Base-by-base conservation (phyloP, 2,888 invertebrate species). In the Drymonia ruficornis region DNA sequence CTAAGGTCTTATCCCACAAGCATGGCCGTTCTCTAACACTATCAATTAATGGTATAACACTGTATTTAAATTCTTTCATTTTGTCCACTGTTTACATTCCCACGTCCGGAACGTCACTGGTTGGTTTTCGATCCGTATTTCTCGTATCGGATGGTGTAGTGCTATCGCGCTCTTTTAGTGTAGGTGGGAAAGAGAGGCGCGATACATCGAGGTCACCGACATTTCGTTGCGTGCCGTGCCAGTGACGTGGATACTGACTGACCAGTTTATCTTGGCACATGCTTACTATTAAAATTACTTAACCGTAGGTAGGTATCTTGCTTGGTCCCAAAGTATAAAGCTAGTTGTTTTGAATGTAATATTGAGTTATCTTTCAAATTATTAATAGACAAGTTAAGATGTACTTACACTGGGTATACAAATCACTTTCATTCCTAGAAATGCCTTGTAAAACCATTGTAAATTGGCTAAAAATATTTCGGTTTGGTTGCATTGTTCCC, bases 1-100 rank as follows among this genome's bases (percentile, higher is more conserved):
- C 91, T 38, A 80, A 63, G n/a, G 76, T 77, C 64, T 83, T 90
- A 66, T 92, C 86, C 92, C 92, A 92, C 50, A 92, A 69, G 54
- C 87, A 88, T 0, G 90, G 88, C 0, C 87, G 75, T 1, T 84
- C 81, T 49, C 68, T 73, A 1, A 92, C 80, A 1, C 67, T 67
- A 15, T 80, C 66, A 50, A 91, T 84, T 55, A 92, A 74, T 48
- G 77, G 66, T 23, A 81, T 58, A 4, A 90, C 81, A 55, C 87
- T 80, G 53, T 90, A 92, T 67, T 86, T 87, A 69, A 90, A 91
- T 50, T 82, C 81, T 56, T 80, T 85, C 78, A 86, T 84, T 72
- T 68, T 82, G 12, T 36, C 63, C 73, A 72, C 73, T 78, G 83
- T 86, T 78, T 69, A 73, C 86, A 79, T 81, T 76, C 52, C 70